Evolutionary conservation across 2,888 invertebrate genomes (phyloP).

Genomic region (Gymnocheta viridis): DNA sequence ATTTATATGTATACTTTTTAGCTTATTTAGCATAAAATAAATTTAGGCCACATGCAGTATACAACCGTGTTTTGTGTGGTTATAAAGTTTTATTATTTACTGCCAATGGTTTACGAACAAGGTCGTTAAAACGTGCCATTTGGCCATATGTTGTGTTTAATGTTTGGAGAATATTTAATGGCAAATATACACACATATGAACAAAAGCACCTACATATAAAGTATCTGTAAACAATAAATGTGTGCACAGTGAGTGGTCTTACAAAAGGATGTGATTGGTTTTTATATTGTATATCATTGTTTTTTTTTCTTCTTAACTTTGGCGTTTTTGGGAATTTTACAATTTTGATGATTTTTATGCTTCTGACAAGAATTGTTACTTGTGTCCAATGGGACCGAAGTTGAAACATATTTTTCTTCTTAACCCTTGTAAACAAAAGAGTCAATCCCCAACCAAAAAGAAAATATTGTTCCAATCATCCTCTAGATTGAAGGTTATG

Average conservation of each 20-base stretch:
- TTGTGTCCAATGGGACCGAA: too few species aligned
- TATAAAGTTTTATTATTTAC: constrained; percentile 35
- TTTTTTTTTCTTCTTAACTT: neutral
- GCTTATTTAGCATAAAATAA: constrained; percentile 44
- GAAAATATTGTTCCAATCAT: too few species aligned
- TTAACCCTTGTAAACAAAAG: too few species aligned
- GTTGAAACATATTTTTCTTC: too few species aligned
- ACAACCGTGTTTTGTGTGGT: constrained; percentile 9
- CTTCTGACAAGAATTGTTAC: too few species aligned
- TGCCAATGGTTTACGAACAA: constrained; percentile 47
- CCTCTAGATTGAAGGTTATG: too few species aligned
- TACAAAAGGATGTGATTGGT: neutral
- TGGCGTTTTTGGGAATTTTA: too few species aligned
- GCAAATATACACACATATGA: neutral
- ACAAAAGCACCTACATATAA: neutral
- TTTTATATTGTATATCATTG: neutral
- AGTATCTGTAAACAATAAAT: neutral
- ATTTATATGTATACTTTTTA: constrained; percentile 40
- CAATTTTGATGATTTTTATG: too few species aligned
- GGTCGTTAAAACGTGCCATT: constrained; percentile 47
- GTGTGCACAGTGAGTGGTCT: constrained; percentile 10
- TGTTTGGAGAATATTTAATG: constrained; percentile 49
- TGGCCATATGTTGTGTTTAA: constrained; percentile 44
- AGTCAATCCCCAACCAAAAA: too few species aligned
- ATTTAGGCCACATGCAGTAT: constrained; percentile 7